Evolutionary conservation across 2,888 invertebrate genomes (phyloP), one percentile per base, ranked within the genome.

Genomic region (Amphiduros pacificus): DNA sequence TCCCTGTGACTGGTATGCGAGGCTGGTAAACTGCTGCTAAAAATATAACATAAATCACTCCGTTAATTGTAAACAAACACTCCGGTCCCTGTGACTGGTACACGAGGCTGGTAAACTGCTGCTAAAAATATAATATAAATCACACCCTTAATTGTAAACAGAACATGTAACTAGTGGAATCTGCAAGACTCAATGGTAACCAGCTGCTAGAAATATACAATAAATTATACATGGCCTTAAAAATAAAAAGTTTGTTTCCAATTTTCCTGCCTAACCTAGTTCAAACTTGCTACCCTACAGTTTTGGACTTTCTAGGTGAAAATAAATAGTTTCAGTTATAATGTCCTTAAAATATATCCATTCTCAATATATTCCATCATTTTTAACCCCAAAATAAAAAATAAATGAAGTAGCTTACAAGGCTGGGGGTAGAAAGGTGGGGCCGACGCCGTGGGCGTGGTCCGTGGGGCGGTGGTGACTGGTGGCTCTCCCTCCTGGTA

Each of bases 351-450:
- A n/a, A n/a, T n/a, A n/a, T n/a, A n/a, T n/a, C n/a, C n/a, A n/a
- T n/a, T n/a, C n/a, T n/a, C n/a, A n/a, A n/a, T n/a, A n/a, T n/a
- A n/a, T n/a, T n/a, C n/a, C n/a, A n/a, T n/a, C n/a, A n/a, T n/a
- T n/a, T n/a, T n/a, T n/a, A n/a, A n/a, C n/a, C n/a, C n/a, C n/a
- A n/a, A n/a, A n/a, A n/a, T n/a, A n/a, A n/a, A n/a, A n/a, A n/a
- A n/a, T n/a, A n/a, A n/a, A n/a, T n/a, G n/a, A n/a, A n/a, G n/a
- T n/a, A n/a, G n/a, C n/a, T n/a, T n/a, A n/a, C n/a, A n/a, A n/a
- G n/a, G n/a, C n/a, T n/a, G n/a, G 17, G 54, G 54, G 54, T 54
- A 54, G 54, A 54, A 54, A 1, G 54, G 54, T n/a, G 32, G 54
- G n/a, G 54, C 54, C 1, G 48, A 4, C 17, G 17, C 36, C 11